Percentiles rank a stretch among this genome's conserved stretches.
phyloP scores from a whole-genome alignment of 2,797 vertebrate species.

The Gymnoscopelus braueri region DNA sequence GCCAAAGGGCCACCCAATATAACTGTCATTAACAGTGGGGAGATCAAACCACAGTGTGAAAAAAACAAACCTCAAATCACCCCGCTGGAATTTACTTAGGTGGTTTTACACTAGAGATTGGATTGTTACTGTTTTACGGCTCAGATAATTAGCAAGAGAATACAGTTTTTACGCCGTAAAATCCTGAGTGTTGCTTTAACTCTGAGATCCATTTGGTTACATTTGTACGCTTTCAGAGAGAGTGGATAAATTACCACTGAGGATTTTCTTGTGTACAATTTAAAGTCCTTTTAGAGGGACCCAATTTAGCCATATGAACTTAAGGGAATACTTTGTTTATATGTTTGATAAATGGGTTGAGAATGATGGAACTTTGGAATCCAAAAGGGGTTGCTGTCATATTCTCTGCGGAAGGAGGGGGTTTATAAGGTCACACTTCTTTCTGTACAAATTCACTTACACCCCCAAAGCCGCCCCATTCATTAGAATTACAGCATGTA shows the following conservation, averaged over 20 bases:
- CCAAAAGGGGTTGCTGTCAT: not conserved
- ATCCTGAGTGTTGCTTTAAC: too few species aligned
- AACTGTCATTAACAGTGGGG: slow-evolving; percentile 33
- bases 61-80: slow-evolving; percentile 16
- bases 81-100: not conserved
- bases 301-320: not conserved
- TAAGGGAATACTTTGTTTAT: slow-evolving; percentile 4
- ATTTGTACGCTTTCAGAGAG: too few species aligned
- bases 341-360: not conserved
- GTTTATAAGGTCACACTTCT: slow-evolving; percentile 18
- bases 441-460: slow-evolving; percentile 8
- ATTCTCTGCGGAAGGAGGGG: slow-evolving; percentile 30
- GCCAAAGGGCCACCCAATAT: slow-evolving; percentile 29
- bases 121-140: slow-evolving; percentile 25
- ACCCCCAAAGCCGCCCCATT: too few species aligned
- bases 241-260: too few species aligned
- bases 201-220: not conserved
- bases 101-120: slow-evolving; percentile 17
- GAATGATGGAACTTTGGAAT: not conserved
- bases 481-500: too few species aligned
- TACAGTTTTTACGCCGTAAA: not conserved
- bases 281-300: not conserved
- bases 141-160: not conserved
- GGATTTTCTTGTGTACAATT: too few species aligned
- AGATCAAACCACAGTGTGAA: slow-evolving; percentile 39